Evolutionary conservation across 2,888 invertebrate genomes (phyloP), one percentile per base, ranked within the genome.

Genomic region (Ormyrus nitidulus): DNA sequence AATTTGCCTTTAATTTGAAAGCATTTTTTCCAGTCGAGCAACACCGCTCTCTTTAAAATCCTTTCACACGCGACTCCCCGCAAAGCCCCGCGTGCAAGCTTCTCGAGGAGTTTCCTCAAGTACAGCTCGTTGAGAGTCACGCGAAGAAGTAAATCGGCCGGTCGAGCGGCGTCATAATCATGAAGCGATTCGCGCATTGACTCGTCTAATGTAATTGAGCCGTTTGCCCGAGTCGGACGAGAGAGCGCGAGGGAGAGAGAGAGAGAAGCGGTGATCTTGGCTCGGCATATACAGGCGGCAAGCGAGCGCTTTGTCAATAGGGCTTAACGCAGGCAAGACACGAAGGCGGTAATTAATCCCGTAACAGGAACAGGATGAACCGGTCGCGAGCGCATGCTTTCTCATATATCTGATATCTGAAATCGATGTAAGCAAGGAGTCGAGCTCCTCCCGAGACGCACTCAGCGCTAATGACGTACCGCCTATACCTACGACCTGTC

Each of bases 391-490:
- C 51, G 6, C 51, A 34, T 68, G 53, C 44, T 34, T 68, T 58
- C 69, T 56, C 64, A 49, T 66, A 65, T 80, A 56, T 79, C 73
- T 81, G 59, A 74, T 80, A 83, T 74, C 76, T 66, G 71, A 80
- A 80, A 84, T 84, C 84, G 82, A 86, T 84, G 81, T 80, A 58
- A 61, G 54, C 56, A 64, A 70, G 69, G 71, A 75, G 80, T 71
- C 58, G 19, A 44, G 13, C 61, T 59, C 49, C 74, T 71, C n/a
- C 62, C 53, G 44, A 68, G 62, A 80, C 64, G 79, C 77, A 79
- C 77, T 83, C 82, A 77, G 64, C 72, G 48, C 61, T 84, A 84
- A 84, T 83, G 82, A 83, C 51, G 44, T 61, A 4, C 34, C 34
- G 34, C 34, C 34, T 34, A 34, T 34, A 34, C 34, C 34, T 4